Base-by-base conservation (phyloP, 2,113 vertebrate genomes). In the Sarotherodon lohbergeri region DNA sequence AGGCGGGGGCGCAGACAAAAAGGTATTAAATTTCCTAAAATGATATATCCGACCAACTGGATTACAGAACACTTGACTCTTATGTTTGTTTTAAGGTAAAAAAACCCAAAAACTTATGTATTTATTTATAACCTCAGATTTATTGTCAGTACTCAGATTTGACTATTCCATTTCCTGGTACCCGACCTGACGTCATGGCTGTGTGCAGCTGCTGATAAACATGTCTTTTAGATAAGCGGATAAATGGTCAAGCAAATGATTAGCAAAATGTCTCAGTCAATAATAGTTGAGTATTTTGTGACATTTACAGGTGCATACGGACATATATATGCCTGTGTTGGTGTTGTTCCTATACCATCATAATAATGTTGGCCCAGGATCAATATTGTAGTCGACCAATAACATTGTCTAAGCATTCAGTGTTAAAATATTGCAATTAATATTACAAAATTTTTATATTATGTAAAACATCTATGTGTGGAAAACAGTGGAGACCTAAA, bases 11-110 rank as follows among this genome's bases (percentile, higher is more conserved):
- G 10, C 86, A 88, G 81, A 95, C 90, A 93, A 92, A 94, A 93
- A 91, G 83, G 86, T 88, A 89, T 94, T 43, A 27, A 82, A 90
- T 95, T 92, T 90, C 91, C 87, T 14, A 79, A 92, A 87, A 92
- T 92, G 91, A 92, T 89, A 80, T 39, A 80, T 92, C 89, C 36
- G 82, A 91, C 73, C 43, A 73, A 17, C 54, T 43, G 84, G 80
- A 76, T 89, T 82, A 83, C 29, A 80, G 36, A 59, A 59, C 56
- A 59, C 29, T 66, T 11, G 6, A 17, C 13, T 82, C 85, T 83
- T 66, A 66, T 86, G 48, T 43, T 50, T 50, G 4, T 32, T 50
- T 50, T 32, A 87, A 52, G 83, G 80, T 83, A 46, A 61, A 52
- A 81, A 39, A 39, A 3, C 27, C 27, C 27, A 11, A 71, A 19